Percentiles rank a stretch among this genome's conserved stretches.
Evolutionary conservation across 1,140 invertebrate genomes (phyloP).

Genomic region (Galendromus occidentalis): DNA sequence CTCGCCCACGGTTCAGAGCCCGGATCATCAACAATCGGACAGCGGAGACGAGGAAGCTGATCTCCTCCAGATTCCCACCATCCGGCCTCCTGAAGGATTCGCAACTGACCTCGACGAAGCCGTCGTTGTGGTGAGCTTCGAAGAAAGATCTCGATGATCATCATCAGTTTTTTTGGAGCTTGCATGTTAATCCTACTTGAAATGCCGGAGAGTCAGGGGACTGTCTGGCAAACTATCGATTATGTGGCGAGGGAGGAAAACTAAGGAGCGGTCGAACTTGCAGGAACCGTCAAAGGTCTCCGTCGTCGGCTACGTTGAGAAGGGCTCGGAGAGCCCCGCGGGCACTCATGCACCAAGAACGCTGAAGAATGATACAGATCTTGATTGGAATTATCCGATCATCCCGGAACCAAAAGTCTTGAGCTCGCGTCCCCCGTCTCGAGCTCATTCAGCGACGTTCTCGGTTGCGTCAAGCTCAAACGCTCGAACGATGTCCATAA

Average conservation of each 20-base stretch:
- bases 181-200: no score
- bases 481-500: constrained; percentile 1
- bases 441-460: background rate
- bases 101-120: background rate
- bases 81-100: constrained; percentile 4
- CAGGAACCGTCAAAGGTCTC: background rate
- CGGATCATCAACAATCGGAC: background rate
- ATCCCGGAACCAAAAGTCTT: background rate
- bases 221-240: no score
- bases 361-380: background rate
- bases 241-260: no score
- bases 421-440: background rate
- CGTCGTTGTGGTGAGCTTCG: no score
- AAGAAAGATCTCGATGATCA: no score
- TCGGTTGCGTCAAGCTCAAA: background rate
- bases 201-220: no score
- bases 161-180: no score
- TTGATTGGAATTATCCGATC: constrained; percentile 1
- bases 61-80: background rate
- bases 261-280: background rate
- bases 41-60: constrained; percentile 2
- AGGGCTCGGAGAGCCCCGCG: background rate
- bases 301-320: background rate
- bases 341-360: background rate
- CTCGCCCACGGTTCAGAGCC: background rate